Evolutionary conservation across 2,113 vertebrate genomes (phyloP).

Genomic region (Irena cyanogastra): DNA sequence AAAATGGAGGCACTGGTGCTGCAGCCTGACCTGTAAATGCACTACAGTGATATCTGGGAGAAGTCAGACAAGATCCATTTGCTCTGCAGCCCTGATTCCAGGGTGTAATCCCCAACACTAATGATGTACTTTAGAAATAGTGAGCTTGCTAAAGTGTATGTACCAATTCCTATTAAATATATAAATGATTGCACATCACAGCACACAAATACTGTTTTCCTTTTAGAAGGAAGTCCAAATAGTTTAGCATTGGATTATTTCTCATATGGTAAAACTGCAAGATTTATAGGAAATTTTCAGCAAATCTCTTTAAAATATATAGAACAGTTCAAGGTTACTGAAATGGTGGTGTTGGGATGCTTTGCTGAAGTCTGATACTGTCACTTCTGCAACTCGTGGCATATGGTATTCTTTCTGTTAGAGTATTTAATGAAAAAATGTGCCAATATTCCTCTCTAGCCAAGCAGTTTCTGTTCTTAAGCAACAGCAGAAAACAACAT

Average conservation of each 20-base stretch:
- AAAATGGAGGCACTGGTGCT: not conserved
- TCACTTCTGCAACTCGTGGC: not conserved
- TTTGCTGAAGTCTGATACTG: not conserved
- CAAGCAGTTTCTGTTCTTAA: not conserved
- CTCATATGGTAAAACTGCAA: not conserved
- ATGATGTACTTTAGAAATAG: not conserved
- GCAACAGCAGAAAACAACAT: not conserved
- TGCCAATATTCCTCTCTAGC: not conserved
- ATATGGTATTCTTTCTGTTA: not conserved
- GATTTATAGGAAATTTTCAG: not conserved
- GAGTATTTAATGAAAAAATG: not conserved
- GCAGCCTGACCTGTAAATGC: not conserved
- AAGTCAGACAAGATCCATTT: not conserved
- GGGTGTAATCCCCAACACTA: not conserved
- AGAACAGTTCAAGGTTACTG: not conserved
- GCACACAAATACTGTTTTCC: not conserved
- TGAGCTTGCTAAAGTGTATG: not conserved
- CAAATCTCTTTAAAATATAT: not conserved
- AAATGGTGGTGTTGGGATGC: not conserved
- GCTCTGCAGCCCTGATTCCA: not conserved
- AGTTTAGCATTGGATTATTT: not conserved
- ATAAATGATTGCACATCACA: not conserved
- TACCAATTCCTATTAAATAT: not conserved
- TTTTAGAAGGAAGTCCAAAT: not conserved
- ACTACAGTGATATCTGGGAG: not conserved